Base-by-base conservation (phyloP, 2,888 invertebrate genomes). In the Exephanes ischioxanthus region DNA sequence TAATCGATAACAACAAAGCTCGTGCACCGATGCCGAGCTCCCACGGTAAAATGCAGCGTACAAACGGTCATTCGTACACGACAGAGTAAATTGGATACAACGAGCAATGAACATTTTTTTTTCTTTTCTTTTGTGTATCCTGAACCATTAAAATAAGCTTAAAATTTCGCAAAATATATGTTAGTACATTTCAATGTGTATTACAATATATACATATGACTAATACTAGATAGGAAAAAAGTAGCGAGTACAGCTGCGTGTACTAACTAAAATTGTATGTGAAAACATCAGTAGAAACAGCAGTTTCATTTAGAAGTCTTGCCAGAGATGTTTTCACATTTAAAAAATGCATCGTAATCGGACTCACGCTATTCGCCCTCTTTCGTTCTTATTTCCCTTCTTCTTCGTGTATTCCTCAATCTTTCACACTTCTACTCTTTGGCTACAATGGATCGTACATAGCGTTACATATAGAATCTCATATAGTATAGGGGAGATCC, bases 1-100 rank as follows among this genome's bases (percentile, higher is more conserved):
- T 88, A 91, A 90, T 90, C 85, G 83, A 86, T 83, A 89, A 89
- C 80, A 85, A 86, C 58, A 80, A 67, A 76, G 67, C 61, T 58
- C 67, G 48, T 33, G 61, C 48, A 77, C 75, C 63, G 22, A 51
- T 70, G 51, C 53, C 41, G 58, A 61, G 71, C 70, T 73, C 19
- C 66, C 67, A 30, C 61, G 19, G 37, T 63, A 67, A 82, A 86
- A 82, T 55, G 55, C 48, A 82, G 14, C 71, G 72, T 84, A 89
- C 53, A 87, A 89, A 89, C 87, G 87, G 3, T 26, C 81, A 66
- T 80, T 85, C 83, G 66, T 78, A 70, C 55, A 71, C 67, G 53
- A 77, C 19, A 63, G 48, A 72, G 71, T 61, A 70, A 72, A 58
- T 61, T 7, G 37, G 7, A n/a, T 37, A 73, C 75, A 68, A 70